Base-by-base conservation (phyloP, 1,140 invertebrate species). In the Trachymyrmex cornetzi region DNA sequence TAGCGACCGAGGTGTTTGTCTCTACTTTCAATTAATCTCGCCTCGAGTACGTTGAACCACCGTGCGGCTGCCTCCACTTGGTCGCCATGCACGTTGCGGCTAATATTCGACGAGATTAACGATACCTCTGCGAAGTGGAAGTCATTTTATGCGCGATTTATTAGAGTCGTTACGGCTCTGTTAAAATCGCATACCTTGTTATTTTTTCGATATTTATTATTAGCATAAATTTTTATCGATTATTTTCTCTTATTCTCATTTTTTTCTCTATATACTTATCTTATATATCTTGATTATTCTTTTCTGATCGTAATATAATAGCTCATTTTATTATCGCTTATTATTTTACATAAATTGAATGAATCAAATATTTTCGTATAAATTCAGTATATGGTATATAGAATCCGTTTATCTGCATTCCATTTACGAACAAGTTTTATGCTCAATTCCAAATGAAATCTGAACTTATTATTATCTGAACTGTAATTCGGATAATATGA, bases 11-110 rank as follows among this genome's bases (percentile, higher is more conserved):
- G 22, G 24, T 67, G 50, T 57, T 59, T 44, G 66, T 82, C 44
- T 77, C 61, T 44, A 55, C 75, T 85, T 85, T 79, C 72, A 79
- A 85, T 84, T 85, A 85, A 85, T 85, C 69, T 85, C 48, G 11
- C 34, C 34, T 66, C 48, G 44, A 55, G 77, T 64, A 77, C 74
- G 59, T 85, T 85, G 82, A 77, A 79, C 74, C 34, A 55, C 11
- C 59, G 48, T 50, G 44, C 30, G 71, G 72, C 72, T 53, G 48
- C 63, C 30, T 87, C 30, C 55, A 53, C 85, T 87, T 69, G 48
- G 30, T 71, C 48, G 22, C n/a, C 24, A 44, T 57, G 44, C 79
- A 9, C 38, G 38, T 30, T 38, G 34, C 71, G 22, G 22, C n/a
- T 74, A 82, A 82, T 74, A 82, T 61, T 30, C 55, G 11, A 72